These are phyloP conservation scores for Poeciliopsis paucimaculata DNA, from an alignment of 2,797 vertebrate species.

Conservation along the genomic window DNA sequence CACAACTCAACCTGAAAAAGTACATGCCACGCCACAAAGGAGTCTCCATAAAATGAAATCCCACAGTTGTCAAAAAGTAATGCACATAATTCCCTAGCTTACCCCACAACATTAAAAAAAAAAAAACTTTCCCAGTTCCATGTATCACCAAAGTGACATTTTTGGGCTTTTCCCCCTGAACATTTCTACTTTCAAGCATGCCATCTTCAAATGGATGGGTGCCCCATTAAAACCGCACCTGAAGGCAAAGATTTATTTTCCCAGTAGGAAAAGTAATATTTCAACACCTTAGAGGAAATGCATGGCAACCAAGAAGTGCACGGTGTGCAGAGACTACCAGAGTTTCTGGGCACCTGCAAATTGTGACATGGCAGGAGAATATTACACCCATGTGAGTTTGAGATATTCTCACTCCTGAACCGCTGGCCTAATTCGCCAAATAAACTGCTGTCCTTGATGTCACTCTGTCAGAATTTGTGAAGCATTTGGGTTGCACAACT, in stretches of 20 bases:
- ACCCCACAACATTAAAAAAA: constrained; percentile 3
- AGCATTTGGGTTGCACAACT: neutral
- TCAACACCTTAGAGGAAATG: constrained; percentile 10
- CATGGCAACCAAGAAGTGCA: constrained; percentile 7
- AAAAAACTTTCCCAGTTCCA: neutral
- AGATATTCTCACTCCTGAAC: constrained; percentile 12
- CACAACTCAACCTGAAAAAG: constrained; percentile 28
- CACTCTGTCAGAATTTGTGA: neutral
- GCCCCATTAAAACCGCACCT: constrained; percentile 17
- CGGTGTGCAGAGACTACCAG: neutral
- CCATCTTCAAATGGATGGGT: constrained; percentile 7
- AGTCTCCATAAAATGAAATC: constrained; percentile 10
- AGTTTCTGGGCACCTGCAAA: constrained; percentile 20
- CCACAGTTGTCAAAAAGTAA: constrained; percentile 8
- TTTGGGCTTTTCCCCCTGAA: constrained; percentile 8
- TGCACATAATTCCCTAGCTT: constrained; percentile 4
- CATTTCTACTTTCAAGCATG: neutral
- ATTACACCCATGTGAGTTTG: constrained; percentile 23
- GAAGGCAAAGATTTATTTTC: constrained; percentile 14
- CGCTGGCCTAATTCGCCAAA: neutral
- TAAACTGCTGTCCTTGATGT: neutral
- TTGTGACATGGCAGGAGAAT: neutral
- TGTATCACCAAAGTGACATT: constrained; percentile 15
- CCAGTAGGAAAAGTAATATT: constrained; percentile 12
- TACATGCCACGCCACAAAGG: neutral